Evolutionary conservation across 2,888 invertebrate species (phyloP).

Genomic region (Nomada ruficornis): DNA sequence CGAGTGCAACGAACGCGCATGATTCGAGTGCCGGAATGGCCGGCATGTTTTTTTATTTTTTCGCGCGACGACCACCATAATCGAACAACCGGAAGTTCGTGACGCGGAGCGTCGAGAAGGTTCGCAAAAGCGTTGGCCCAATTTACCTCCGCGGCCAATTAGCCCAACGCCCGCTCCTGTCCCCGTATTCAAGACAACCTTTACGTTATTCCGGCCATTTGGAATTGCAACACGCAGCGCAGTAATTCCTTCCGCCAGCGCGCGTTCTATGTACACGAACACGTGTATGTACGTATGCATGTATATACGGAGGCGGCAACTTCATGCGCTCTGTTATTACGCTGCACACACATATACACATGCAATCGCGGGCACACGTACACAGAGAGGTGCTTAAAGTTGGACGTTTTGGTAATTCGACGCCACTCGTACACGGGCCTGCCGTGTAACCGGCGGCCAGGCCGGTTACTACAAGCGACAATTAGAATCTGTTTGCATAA

Average conservation of each 20-base stretch:
- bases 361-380: neutral
- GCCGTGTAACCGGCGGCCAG: conserved; percentile 35
- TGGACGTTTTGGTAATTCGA: conserved; percentile 62
- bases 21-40: neutral
- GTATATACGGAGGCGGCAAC: conserved; percentile 7
- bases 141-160: conserved; percentile 67
- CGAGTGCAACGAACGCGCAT: neutral
- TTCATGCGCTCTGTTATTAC: conserved; percentile 51
- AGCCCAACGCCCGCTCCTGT: conserved; percentile 61
- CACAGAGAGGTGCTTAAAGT: conserved; percentile 55
- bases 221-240: conserved; percentile 63
- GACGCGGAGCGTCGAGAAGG: conserved; percentile 27
- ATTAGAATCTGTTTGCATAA: conserved; percentile 64
- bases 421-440: conserved; percentile 38
- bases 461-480: conserved; percentile 46
- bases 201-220: conserved; percentile 59
- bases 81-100: conserved; percentile 23
- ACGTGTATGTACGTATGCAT: no score
- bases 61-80: neutral
- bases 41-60: conserved; percentile 11
- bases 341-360: neutral
- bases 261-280: neutral
- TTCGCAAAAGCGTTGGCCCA: conserved; percentile 62
- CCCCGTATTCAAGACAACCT: conserved; percentile 61
- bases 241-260: conserved; percentile 44